Base-by-base conservation (phyloP, 2,113 vertebrate genomes). In the Megalops atlanticus region DNA sequence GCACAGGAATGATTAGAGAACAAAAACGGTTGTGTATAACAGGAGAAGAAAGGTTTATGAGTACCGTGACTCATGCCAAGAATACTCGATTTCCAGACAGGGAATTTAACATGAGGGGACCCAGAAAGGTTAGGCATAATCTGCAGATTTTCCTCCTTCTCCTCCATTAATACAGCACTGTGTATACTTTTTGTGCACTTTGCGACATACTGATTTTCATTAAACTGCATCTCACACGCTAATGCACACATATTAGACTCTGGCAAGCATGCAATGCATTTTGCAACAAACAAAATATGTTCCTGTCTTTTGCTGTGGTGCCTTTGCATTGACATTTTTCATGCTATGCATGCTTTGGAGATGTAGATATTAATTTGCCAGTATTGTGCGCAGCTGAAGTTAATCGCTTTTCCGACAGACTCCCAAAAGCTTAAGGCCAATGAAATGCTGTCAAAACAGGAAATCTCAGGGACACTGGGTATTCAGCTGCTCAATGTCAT, bases 71-170 rank as follows among this genome's bases (percentile, higher is more conserved):
- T 43, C 35, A 5, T 81, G 80, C 80, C 73, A 76, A 45, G 52
- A 76, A 81, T 54, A 52, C 33, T 76, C 72, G 80, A 39, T 58
- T 82, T 77, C 68, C 64, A 77, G 75, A 82, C 43, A 38, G 69
- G 43, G 74, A 69, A 76, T 69, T 81, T 76, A 70, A 69, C 58
- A 70, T 71, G 39, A 75, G 74, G 43, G 58, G 74, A 71, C 58
- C 41, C n/a, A 12, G 58, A 76, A 77, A 77, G 39, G 74, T 77
- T 69, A 52, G 36, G n/a, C 27, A 47, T 52, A 70, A 77, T 77
- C 41, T 77, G 40, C 31, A 47, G 12, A 47, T 54, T 74, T 39
- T 41, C 33, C 47, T 35, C 11, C 54, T 54, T 64, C 38, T 73
- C 6, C 21, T 11, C 21, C 24, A 49, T 43, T 43, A 27, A 33